Evolutionary conservation across 2,888 invertebrate species (phyloP).

Genomic region (Agrenia bidenticulata): DNA sequence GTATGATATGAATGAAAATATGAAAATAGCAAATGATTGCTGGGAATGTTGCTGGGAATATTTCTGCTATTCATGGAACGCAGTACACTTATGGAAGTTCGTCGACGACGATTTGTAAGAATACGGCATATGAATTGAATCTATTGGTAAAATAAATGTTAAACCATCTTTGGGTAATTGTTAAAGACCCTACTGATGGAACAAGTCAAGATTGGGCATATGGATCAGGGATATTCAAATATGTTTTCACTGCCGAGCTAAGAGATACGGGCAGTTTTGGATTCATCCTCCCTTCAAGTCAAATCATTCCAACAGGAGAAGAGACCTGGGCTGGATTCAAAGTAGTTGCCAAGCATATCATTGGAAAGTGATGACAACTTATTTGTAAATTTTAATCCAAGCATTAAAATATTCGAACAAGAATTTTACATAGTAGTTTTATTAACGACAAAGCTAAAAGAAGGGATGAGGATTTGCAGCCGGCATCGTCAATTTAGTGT

Average conservation of each 20-base stretch:
- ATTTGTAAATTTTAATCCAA: background rate
- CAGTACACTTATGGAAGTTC: slow-evolving; percentile 14
- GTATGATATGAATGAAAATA: background rate
- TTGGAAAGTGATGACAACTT: no score
- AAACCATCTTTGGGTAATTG: no score
- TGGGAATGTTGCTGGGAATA: slow-evolving; percentile 56
- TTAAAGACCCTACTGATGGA: slow-evolving; percentile 21
- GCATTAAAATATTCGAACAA: background rate
- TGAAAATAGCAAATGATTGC: no score
- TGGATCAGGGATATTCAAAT: slow-evolving; percentile 25
- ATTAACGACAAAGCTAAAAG: slow-evolving; percentile 2
- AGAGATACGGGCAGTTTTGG: slow-evolving; percentile 73
- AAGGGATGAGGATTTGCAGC: slow-evolving; percentile 8
- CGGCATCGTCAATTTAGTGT: slow-evolving; percentile 15
- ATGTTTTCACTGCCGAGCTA: slow-evolving; percentile 67
- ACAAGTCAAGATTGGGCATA: slow-evolving; percentile 52
- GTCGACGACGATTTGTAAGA: slow-evolving; percentile 18
- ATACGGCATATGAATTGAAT: background rate
- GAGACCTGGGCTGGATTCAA: slow-evolving; percentile 78
- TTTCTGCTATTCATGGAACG: slow-evolving; percentile 49
- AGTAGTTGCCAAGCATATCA: slow-evolving; percentile 55
- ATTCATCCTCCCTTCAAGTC: slow-evolving; percentile 72
- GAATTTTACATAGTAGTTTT: background rate
- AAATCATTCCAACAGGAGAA: slow-evolving; percentile 71
- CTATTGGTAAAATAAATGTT: no score